Evolutionary conservation across 2,797 vertebrate species (phyloP), one percentile per base, ranked within the genome.

Genomic region (Poeciliopsis gracilis): DNA sequence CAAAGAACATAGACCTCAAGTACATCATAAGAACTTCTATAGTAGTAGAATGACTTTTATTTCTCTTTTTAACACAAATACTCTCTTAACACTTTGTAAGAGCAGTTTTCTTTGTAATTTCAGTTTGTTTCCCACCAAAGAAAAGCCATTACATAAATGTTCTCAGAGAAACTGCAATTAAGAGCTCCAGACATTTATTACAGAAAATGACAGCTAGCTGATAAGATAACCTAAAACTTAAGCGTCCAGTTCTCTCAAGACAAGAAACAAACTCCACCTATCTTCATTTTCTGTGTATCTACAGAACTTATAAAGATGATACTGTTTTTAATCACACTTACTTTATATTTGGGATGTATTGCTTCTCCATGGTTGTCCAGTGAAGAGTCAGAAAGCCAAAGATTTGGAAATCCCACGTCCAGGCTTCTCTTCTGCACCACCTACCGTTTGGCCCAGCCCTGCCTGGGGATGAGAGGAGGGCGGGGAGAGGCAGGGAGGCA

Each of bases 401-500:
- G 90, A 90, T 94, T 89, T 90, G 87, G 91, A 91, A 90, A 93
- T 93, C 93, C 90, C 89, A 91, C 81, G 85, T 94, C 87, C 84
- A 75, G 76, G 73, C 90, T 92, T 90, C 90, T 86, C 91, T 86
- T 90, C 86, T 91, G 91, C 91, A 91, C 94, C 95, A 95, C 95
- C 95, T 95, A 93, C 95, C 93, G 94, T 93, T 93, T 92, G 87
- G 89, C 90, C 92, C 90, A 93, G 74, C 94, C 92, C 90, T 90
- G 86, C 84, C 86, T 89, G 82, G 63, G 80, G 80, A 85, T 78
- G 84, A 88, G 89, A 86, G 87, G 84, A 84, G 87, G 89, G 89
- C 3, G 83, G 85, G 77, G 83, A 45, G 87, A 87, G 85, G 77
- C 79, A 78, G 77, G 73, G 49, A 86, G 73, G 77, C 83, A 77